phyloP scores from a whole-genome alignment of 2,113 vertebrate genomes.

The Pterocles gutturalis region DNA sequence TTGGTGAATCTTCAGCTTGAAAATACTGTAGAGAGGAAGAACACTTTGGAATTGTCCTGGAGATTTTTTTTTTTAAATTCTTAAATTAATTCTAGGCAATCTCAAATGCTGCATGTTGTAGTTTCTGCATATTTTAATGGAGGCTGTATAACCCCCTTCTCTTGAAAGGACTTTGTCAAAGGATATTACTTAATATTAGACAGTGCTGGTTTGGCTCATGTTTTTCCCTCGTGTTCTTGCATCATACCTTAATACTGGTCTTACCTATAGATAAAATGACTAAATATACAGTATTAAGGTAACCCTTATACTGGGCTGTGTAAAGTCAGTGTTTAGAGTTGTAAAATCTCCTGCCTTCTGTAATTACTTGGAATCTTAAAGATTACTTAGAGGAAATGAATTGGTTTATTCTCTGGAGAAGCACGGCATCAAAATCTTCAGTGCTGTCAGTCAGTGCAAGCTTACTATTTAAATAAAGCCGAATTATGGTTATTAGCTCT shows the following conservation, averaged over 20 bases:
- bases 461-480: not conserved
- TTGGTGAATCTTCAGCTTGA: not conserved
- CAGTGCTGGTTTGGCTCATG: not conserved
- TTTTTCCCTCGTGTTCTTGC: not conserved
- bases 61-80: not conserved
- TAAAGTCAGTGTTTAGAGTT: not conserved
- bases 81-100: not conserved
- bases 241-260: fast-evolving
- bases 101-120: not conserved
- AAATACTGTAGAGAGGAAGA: not conserved
- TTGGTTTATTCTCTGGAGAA: not conserved
- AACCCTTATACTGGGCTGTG: not conserved
- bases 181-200: not conserved
- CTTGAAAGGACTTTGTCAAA: not conserved
- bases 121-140: not conserved
- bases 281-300: not conserved
- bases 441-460: not conserved
- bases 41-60: not conserved
- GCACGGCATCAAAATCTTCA: not conserved
- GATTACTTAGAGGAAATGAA: not conserved
- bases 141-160: not conserved
- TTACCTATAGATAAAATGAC: not conserved
- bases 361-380: not conserved
- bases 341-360: not conserved
- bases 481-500: not conserved